Percentiles rank a stretch among this genome's conserved stretches.
These are phyloP conservation scores for Scylla paramamosain DNA, from an alignment of 1,140 invertebrate species.

Conservation along the genomic window DNA sequence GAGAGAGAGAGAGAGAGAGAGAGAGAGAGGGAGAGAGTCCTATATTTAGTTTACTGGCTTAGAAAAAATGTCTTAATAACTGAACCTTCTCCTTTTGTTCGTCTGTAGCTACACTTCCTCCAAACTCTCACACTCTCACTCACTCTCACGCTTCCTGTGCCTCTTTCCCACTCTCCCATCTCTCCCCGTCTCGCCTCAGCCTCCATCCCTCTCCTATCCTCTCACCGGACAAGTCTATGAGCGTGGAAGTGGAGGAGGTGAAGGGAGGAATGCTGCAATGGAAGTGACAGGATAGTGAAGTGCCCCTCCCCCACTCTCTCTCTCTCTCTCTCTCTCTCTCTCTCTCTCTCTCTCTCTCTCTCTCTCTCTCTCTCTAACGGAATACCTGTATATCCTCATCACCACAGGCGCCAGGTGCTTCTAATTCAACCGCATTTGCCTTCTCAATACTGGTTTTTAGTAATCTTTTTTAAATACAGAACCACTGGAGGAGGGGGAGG, in stretches of 20 bases:
- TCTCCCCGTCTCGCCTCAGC: background rate
- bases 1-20: too few species aligned
- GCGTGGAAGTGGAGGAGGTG: too few species aligned
- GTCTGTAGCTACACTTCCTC: background rate
- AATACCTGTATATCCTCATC: background rate
- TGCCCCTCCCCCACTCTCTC: background rate
- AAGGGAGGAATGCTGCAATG: background rate
- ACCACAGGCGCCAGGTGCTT: background rate
- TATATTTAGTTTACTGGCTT: too few species aligned
- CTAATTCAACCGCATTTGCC: background rate
- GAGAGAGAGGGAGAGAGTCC: too few species aligned
- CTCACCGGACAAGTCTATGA: too few species aligned
- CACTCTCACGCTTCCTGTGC: background rate
- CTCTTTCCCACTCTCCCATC: background rate
- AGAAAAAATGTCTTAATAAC: too few species aligned
- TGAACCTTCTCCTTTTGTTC: background rate
- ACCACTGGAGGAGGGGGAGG: background rate
- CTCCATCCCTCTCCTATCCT: background rate
- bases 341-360: slow-evolving; percentile 48
- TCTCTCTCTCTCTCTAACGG: slow-evolving; percentile 37
- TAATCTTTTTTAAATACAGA: background rate
- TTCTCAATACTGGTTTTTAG: background rate
- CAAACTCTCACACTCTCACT: background rate
- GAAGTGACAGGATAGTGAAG: background rate
- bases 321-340: slow-evolving; percentile 46